Conservation (phyloP, 1,140 invertebrate species). For the Eciton burchellii region DNA sequence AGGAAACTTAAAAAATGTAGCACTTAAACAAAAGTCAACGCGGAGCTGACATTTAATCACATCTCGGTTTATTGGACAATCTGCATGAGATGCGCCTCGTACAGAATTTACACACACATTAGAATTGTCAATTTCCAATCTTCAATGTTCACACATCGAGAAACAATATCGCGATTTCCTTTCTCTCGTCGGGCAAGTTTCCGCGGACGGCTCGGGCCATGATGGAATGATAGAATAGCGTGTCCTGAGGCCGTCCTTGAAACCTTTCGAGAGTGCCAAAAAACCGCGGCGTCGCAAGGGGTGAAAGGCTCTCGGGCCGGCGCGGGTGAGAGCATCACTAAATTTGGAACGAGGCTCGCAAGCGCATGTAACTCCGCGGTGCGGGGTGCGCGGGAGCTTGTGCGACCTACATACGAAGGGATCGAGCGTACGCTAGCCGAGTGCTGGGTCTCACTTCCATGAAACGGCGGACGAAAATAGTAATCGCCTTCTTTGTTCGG, state of each 20-base stretch:
- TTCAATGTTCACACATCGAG: not conserved
- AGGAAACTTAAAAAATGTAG: not conserved
- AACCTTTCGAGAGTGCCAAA: constrained; percentile 55
- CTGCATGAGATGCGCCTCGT: not conserved
- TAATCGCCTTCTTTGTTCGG: constrained; percentile 68
- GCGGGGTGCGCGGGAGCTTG: constrained; percentile 22
- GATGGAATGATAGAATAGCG: not conserved
- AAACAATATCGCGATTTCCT: not conserved
- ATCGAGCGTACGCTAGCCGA: constrained; percentile 35
- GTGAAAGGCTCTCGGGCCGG: not conserved
- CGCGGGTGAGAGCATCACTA: constrained; percentile 58
- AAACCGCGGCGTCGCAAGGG: constrained; percentile 26
- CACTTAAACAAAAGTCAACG: not conserved
- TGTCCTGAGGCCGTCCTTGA: constrained; percentile 6
- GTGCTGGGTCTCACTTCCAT: constrained; percentile 73
- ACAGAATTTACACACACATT: not conserved
- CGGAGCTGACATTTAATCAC: not conserved
- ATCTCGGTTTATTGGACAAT: not conserved
- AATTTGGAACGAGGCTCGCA: constrained; percentile 71
- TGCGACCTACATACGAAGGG: constrained; percentile 78
- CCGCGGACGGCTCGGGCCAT: not conserved
- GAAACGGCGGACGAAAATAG: constrained; percentile 74
- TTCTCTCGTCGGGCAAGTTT: no score
- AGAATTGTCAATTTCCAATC: not conserved
- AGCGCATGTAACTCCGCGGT: constrained; percentile 18